Evolutionary conservation across 2,113 vertebrate genomes (phyloP).

Genomic region (Acinonyx jubatus): DNA sequence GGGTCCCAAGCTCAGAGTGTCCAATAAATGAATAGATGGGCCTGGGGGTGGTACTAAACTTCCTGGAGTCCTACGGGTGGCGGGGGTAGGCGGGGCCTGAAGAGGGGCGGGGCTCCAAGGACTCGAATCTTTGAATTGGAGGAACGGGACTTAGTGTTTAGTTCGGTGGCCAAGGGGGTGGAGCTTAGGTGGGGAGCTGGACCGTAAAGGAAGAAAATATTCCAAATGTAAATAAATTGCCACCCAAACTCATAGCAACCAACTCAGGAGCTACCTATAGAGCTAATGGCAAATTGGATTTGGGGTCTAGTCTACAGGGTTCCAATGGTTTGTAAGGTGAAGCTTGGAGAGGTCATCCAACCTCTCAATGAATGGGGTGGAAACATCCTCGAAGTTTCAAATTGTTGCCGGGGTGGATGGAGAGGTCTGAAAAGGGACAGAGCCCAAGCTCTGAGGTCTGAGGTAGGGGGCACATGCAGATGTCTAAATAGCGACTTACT

Average conservation of each 20-base stretch:
- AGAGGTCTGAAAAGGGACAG: neutral
- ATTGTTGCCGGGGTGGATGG: neutral
- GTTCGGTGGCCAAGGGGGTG: neutral
- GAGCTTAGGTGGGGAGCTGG: neutral
- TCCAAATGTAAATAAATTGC: neutral
- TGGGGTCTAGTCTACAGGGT: neutral
- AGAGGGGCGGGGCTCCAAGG: neutral
- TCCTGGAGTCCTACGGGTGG: conserved; percentile 88
- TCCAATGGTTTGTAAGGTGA: neutral
- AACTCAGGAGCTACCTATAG: neutral
- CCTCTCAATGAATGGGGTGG: neutral
- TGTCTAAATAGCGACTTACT: neutral
- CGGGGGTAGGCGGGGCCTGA: neutral
- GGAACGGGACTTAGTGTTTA: neutral
- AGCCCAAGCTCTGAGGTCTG: neutral
- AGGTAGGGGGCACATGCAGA: too few relatives aligned
- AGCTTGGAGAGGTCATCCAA: neutral
- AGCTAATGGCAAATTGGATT: neutral
- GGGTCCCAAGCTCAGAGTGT: neutral
- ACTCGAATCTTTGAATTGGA: rapidly evolving
- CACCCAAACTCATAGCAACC: neutral
- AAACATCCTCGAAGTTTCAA: neutral
- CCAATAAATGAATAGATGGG: neutral
- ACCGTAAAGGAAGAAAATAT: neutral
- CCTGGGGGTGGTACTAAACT: conserved; percentile 82